Evolutionary conservation across 1,140 invertebrate species (phyloP).

Genomic region (Scaptomyza graminum): DNA sequence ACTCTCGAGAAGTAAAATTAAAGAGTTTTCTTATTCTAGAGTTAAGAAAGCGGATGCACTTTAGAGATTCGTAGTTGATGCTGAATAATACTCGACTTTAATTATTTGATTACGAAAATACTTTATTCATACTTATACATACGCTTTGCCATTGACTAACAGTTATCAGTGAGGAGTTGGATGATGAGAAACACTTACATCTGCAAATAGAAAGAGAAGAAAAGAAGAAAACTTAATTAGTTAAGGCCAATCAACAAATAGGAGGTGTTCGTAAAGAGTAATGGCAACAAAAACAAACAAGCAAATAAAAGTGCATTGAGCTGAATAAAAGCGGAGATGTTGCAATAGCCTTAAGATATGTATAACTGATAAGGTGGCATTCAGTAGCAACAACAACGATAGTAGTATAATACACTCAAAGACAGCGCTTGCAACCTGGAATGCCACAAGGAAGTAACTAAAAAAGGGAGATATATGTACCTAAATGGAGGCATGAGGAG

Average conservation of each 20-base stretch:
- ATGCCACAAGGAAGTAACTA: conserved; percentile 12
- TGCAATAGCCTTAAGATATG: conserved; percentile 37
- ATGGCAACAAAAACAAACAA: conserved; percentile 30
- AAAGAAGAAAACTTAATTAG: conserved; percentile 74
- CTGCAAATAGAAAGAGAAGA: conserved; percentile 66
- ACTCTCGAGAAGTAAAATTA: neutral
- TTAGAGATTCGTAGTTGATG: no score
- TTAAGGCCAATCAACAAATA: conserved; percentile 65
- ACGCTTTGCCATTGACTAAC: neutral
- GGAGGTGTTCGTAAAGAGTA: neutral
- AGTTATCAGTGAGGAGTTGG: neutral
- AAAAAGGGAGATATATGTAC: neutral
- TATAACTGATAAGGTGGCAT: conserved; percentile 39
- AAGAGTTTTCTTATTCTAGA: neutral
- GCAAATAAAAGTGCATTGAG: conserved; percentile 44
- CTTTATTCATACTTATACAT: neutral
- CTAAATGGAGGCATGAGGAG: neutral
- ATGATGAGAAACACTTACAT: conserved; percentile 62
- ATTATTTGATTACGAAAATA: no score
- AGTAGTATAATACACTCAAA: conserved; percentile 16
- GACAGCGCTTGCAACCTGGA: conserved; percentile 18
- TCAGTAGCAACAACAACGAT: conserved; percentile 14
- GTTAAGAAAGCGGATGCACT: no score
- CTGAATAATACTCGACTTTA: no score
- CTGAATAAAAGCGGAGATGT: conserved; percentile 24